These are phyloP conservation scores for Tragelaphus strepsiceros DNA, from an alignment of 2,113 vertebrate species.

Conservation along the genomic window DNA sequence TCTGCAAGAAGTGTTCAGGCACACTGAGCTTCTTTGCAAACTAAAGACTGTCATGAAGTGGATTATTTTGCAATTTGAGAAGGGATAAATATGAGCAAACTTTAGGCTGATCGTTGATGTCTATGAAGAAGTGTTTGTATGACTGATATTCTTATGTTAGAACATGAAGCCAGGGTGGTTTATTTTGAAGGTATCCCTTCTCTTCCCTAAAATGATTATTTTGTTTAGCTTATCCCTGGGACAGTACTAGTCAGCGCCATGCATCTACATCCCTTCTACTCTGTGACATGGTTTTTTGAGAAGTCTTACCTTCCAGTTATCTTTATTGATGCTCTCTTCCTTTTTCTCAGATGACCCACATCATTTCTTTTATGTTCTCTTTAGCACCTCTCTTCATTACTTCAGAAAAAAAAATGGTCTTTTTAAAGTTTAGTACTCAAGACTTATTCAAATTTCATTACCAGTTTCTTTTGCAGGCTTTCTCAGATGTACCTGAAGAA, in stretches of 20 bases:
- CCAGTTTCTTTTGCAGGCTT: background rate
- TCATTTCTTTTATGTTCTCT: background rate
- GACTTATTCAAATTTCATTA: background rate
- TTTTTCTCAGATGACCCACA: background rate
- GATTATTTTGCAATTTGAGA: background rate
- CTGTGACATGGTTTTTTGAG: background rate
- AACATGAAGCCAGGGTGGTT: background rate
- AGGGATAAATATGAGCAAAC: background rate
- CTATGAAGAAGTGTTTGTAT: background rate
- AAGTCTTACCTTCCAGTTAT: background rate
- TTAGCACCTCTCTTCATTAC: background rate
- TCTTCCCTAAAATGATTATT: background rate
- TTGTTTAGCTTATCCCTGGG: background rate
- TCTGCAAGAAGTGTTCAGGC: background rate
- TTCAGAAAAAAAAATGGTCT: background rate
- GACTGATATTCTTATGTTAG: background rate
- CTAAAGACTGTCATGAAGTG: background rate
- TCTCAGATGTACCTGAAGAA: background rate
- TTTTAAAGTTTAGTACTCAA: background rate
- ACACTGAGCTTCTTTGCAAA: background rate
- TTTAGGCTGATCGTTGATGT: background rate
- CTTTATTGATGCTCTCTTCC: background rate
- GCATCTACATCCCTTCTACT: background rate
- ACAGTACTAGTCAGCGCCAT: background rate
- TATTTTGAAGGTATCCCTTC: background rate